Evolutionary conservation across 2,888 invertebrate species (phyloP).

Genomic region (Petrolisthes manimaculis): DNA sequence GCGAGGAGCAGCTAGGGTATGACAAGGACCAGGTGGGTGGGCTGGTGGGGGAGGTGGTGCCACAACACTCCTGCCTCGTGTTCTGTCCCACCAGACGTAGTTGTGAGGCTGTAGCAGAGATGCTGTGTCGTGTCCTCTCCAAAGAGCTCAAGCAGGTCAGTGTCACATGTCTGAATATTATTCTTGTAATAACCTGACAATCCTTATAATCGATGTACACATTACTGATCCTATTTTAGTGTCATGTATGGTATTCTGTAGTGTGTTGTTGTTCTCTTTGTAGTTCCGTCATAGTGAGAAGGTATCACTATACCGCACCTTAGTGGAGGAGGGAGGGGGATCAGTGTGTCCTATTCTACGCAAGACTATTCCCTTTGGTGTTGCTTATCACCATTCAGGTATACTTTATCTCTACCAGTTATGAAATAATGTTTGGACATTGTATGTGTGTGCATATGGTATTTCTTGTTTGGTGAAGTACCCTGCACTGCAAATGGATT

Average conservation of each 20-base stretch:
- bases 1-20: neutral
- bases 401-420: slow-evolving; percentile 4
- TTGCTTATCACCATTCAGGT: slow-evolving; percentile 93
- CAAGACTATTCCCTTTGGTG: slow-evolving; percentile 81
- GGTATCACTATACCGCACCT: slow-evolving; percentile 75
- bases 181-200: no score
- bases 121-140: slow-evolving; percentile 78
- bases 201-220: no score
- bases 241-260: neutral
- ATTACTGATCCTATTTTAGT: no score
- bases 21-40: slow-evolving; percentile 75
- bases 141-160: slow-evolving; percentile 36
- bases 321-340: slow-evolving; percentile 78
- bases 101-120: slow-evolving; percentile 88
- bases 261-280: slow-evolving; percentile 68
- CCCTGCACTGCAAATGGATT: no score
- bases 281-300: slow-evolving; percentile 75
- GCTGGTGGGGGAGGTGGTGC: slow-evolving; percentile 84
- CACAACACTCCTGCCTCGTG: slow-evolving; percentile 83
- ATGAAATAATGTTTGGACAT: no score
- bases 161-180: neutral
- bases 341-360: slow-evolving; percentile 78
- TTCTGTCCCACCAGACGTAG: slow-evolving; percentile 95
- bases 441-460: no score
- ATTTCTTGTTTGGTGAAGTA: no score